Base-by-base conservation (phyloP, 2,797 vertebrate species). In the Myotis vivesi region DNA sequence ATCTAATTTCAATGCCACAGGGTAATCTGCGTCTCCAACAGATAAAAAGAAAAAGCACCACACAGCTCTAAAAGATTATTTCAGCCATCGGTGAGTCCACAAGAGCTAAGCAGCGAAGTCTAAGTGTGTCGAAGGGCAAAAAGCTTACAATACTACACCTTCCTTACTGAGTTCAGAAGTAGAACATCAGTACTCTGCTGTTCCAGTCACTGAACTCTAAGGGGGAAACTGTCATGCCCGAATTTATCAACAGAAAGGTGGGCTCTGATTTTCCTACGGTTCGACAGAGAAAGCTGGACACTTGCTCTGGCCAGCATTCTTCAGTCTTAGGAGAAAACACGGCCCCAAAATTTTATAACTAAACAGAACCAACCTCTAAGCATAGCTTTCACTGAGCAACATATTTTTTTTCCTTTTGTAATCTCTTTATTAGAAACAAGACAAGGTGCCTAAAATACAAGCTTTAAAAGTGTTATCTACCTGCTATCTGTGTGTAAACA, bases 1-100 rank as follows among this genome's bases (percentile, higher is more conserved):
- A 95, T 36, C 84, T 93, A 93, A 96, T 89, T 97, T 97, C 95
- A 97, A 94, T 90, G 87, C 66, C 7, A 94, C 33, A 89, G 44
- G 22, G 79, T 77, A 84, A 94, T 72, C 75, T 87, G 82, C n/a
- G 77, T 49, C 64, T 87, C 95, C 82, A 69, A 79, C n/a, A 77
- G 28, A 89, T 90, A 89, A 97, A 87, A 30, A 30, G 28, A 77
- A 94, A 94, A 91, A 59, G 77, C 49, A 88, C 41, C 57, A 76
- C 0, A 2, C 57, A 92, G 55, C 55, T 87, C 55, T 62, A 68
- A 80, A 86, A 84, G 69, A 87, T 80, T 72, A 72, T 16, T 44
- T 51, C 53, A 92, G 80, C 28, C 75, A 73, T 28, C 19, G 3
- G 19, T 64, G 79, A 79, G 64, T 85, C 71, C 41, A 59, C 72